Conservation (phyloP, 2,797 vertebrate species). For the Hydrolagus colliei region DNA sequence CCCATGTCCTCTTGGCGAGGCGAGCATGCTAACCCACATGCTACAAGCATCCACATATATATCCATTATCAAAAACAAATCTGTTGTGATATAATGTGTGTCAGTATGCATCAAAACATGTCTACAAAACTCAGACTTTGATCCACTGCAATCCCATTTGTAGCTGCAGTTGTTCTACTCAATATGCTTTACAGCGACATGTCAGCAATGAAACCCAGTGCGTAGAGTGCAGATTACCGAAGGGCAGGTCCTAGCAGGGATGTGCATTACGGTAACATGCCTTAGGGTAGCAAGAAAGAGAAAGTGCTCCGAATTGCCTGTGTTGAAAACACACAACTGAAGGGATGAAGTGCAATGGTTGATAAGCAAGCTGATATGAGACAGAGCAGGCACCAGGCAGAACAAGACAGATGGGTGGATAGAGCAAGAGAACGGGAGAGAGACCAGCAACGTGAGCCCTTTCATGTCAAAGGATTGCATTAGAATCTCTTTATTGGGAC, state of each 20-base stretch:
- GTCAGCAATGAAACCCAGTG: neutral
- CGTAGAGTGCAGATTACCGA: neutral
- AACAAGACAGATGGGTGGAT: constrained; percentile 13
- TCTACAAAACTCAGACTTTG: constrained; percentile 10
- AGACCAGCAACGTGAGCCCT: neutral
- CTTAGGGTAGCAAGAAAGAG: neutral
- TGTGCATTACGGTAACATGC: neutral
- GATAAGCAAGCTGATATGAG: constrained; percentile 13
- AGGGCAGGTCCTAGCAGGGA: neutral
- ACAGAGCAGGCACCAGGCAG: neutral
- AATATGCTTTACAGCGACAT: neutral
- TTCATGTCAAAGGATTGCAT: constrained; percentile 17
- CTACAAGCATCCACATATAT: no score
- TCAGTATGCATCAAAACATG: neutral
- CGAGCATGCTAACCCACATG: no score
- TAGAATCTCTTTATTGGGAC: constrained; percentile 13
- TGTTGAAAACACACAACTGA: neutral
- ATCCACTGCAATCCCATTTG: neutral
- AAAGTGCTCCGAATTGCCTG: neutral
- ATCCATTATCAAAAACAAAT: neutral
- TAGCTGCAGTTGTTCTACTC: neutral
- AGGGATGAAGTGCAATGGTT: constrained; percentile 3
- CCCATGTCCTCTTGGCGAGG: no score
- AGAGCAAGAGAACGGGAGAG: neutral
- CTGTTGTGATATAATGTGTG: constrained; percentile 7